Evolutionary conservation across 1,140 invertebrate species (phyloP).

Genomic region (Sinella curviseta): DNA sequence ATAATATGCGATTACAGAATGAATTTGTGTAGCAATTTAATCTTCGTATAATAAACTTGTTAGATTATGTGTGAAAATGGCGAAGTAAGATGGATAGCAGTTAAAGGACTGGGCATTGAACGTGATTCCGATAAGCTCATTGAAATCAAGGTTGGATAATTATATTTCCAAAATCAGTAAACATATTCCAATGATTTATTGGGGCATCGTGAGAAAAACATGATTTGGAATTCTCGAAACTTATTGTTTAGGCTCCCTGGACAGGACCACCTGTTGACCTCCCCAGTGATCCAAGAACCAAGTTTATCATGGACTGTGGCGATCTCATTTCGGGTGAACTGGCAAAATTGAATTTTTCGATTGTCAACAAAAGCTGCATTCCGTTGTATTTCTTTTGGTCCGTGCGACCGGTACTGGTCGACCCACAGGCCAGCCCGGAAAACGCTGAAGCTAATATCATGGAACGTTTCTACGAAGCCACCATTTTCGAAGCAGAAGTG

Average conservation of each 20-base stretch:
- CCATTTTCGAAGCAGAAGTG: neutral
- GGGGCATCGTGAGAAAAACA: too few species aligned
- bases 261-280: slow-evolving; percentile 41
- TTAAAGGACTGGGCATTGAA: slow-evolving; percentile 39
- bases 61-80: slow-evolving; percentile 47
- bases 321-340: slow-evolving; percentile 34
- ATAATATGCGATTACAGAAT: too few species aligned
- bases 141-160: slow-evolving; percentile 30
- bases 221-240: too few species aligned
- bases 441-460: neutral
- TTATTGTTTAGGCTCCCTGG: slow-evolving; percentile 40
- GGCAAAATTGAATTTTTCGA: neutral
- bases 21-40: too few species aligned
- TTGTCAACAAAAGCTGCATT: slow-evolving; percentile 42
- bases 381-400: slow-evolving; percentile 40
- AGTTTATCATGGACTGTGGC: slow-evolving; percentile 32
- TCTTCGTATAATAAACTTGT: too few species aligned
- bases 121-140: neutral
- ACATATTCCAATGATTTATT: too few species aligned
- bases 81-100: slow-evolving; percentile 43
- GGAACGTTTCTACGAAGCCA: slow-evolving; percentile 12
- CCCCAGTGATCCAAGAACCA: slow-evolving; percentile 27
- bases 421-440: neutral
- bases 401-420: slow-evolving; percentile 5
- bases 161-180: too few species aligned